Evolutionary conservation across 1,140 invertebrate genomes (phyloP).

Genomic region (Helicoverpa zea): DNA sequence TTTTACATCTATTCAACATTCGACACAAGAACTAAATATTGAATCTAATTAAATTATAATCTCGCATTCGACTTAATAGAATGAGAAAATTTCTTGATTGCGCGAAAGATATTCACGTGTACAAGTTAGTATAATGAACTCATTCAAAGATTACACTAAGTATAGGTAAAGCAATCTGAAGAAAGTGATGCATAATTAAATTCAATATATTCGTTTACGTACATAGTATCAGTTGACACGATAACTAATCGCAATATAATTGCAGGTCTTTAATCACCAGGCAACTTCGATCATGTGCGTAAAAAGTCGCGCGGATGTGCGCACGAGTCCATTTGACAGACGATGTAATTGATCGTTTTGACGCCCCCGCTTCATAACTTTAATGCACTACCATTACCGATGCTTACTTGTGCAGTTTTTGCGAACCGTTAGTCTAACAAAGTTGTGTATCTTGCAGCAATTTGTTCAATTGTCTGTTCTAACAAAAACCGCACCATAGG

Average conservation of each 20-base stretch:
- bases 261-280: conserved; percentile 16
- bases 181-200: conserved; percentile 14
- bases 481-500: conserved; percentile 23
- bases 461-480: conserved; percentile 41
- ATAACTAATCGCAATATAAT: conserved; percentile 25
- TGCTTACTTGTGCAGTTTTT: conserved; percentile 24
- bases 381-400: conserved; percentile 29
- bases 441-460: conserved; percentile 41
- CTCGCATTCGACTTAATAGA: not conserved
- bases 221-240: conserved; percentile 10
- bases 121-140: not conserved
- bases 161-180: no score
- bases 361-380: conserved; percentile 30
- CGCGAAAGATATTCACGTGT: not conserved
- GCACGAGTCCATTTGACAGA: conserved; percentile 39
- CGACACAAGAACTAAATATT: no score
- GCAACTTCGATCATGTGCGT: conserved; percentile 27
- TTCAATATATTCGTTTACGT: conserved; percentile 6
- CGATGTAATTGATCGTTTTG: conserved; percentile 41
- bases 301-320: conserved; percentile 36
- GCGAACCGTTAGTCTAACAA: conserved; percentile 25
- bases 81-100: no score
- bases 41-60: not conserved
- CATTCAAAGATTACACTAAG: not conserved
- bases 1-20: no score